Evolutionary conservation across 2,888 invertebrate genomes (phyloP).

Genomic region (Drosophila emarginata): DNA sequence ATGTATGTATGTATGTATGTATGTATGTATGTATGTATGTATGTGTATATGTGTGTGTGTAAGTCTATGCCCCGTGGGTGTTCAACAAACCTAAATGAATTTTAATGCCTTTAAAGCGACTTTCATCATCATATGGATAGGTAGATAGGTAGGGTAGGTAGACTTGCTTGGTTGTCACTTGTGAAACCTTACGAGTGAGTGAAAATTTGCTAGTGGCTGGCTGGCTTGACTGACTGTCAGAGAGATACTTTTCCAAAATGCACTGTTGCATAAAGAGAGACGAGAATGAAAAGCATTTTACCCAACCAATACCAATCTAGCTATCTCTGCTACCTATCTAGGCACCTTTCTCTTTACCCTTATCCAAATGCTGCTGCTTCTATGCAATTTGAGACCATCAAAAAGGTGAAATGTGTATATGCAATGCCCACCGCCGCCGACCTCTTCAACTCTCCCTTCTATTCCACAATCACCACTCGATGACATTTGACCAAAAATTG

Average conservation of each 20-base stretch:
- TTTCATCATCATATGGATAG: slow-evolving; percentile 48
- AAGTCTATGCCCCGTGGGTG: slow-evolving; percentile 37
- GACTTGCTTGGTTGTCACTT: slow-evolving; percentile 11
- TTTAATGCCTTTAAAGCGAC: slow-evolving; percentile 68
- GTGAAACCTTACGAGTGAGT: slow-evolving; percentile 63
- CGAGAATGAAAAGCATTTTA: slow-evolving; percentile 57
- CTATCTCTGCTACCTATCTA: background rate
- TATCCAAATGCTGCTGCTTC: slow-evolving; percentile 21
- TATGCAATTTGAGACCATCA: slow-evolving; percentile 53
- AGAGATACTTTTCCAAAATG: slow-evolving; percentile 60
- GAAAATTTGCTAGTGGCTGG: slow-evolving; percentile 13
- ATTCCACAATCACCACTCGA: slow-evolving; percentile 14
- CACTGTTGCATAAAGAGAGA: slow-evolving; percentile 68
- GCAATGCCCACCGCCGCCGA: too few relatives aligned
- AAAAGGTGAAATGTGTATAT: slow-evolving; percentile 44
- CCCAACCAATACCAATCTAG: background rate
- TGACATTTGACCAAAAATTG: slow-evolving; percentile 50
- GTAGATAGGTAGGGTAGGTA: slow-evolving; percentile 34
- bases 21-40: background rate
- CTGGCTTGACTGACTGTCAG: slow-evolving; percentile 21
- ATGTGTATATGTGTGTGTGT: background rate
- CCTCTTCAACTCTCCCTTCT: too few relatives aligned
- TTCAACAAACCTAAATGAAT: slow-evolving; percentile 66
- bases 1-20: background rate
- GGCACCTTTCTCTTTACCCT: too few relatives aligned